These are phyloP conservation scores for Melitaea athalia DNA, from an alignment of 2,888 invertebrate species.

Conservation along the genomic window DNA sequence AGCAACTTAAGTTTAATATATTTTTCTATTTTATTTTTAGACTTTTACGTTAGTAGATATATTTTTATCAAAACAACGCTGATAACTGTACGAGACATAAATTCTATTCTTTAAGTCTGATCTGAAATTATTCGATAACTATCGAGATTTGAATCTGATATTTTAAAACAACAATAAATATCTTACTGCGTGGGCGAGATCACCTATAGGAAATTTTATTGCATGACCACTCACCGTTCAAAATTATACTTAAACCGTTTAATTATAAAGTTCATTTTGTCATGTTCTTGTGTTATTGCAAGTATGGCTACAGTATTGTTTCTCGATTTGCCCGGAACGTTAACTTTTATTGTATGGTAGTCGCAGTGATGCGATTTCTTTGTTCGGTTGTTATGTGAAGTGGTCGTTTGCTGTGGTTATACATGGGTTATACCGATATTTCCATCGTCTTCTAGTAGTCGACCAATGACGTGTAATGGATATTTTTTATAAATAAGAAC, in stretches of 20 bases:
- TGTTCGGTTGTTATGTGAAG: slow-evolving; percentile 56
- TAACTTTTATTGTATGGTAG: slow-evolving; percentile 66
- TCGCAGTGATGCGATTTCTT: slow-evolving; percentile 60
- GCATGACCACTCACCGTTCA: neutral
- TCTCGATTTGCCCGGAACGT: slow-evolving; percentile 65
- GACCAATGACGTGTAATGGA: no score
- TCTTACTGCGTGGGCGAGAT: slow-evolving; percentile 48
- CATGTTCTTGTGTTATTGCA: slow-evolving; percentile 38
- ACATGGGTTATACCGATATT: slow-evolving; percentile 12
- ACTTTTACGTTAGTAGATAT: neutral
- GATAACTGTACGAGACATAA: neutral
- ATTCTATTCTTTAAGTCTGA: slow-evolving; percentile 13
- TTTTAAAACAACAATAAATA: slow-evolving; percentile 52
- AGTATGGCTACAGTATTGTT: slow-evolving; percentile 62
- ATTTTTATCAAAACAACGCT: neutral
- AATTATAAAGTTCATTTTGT: slow-evolving; percentile 26
- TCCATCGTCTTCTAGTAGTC: neutral
- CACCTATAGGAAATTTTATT: slow-evolving; percentile 39
- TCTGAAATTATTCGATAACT: slow-evolving; percentile 16
- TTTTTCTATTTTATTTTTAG: neutral
- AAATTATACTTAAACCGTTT: slow-evolving; percentile 15
- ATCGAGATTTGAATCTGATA: slow-evolving; percentile 25
- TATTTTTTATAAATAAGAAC: no score
- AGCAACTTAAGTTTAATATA: no score
- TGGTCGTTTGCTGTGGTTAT: slow-evolving; percentile 36